Evolutionary conservation across 2,888 invertebrate genomes (phyloP), one percentile per base, ranked within the genome.

Genomic region (Cheilosia variabilis): DNA sequence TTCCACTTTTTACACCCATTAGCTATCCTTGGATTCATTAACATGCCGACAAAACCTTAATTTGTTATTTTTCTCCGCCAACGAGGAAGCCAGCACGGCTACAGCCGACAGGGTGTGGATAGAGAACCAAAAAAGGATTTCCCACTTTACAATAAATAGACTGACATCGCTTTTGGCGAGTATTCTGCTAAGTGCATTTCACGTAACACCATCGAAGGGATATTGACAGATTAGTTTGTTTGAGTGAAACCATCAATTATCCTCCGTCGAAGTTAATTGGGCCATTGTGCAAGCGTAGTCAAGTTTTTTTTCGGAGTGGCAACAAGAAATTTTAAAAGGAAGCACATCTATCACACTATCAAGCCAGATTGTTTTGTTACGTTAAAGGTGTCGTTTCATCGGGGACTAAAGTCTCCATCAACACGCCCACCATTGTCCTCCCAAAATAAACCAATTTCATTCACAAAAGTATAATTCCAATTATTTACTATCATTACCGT

Each of bases 401-500:
- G 13, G 0, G 37, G 3, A 13, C 37, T 13, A 37, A 37, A 4
- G 13, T 13, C n/a, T 17, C 17, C 45, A 19, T n/a, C 27, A 60
- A 9, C 13, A 68, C 63, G 52, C 60, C 65, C 63, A 45, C 27
- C 22, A 58, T 71, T 77, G 47, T 72, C 37, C 45, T 45, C 47
- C 7, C 10, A 53, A 24, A 57, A 52, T 7, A 69, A 80, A 65
- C 58, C 69, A 80, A 80, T 84, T 79, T 69, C 60, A 34, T 68
- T 41, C 45, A 43, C 47, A 69, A 57, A 57, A 52, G 50, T 57
- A 58, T 75, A 63, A 79, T 75, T 79, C 57, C 24, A 65, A 86
- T 66, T 86, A 86, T 71, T 80, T 80, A 86, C 72, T 86, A 66
- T 66, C 71, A 76, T 62, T 62, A 62, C 27, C n/a, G 41, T 62